Evolutionary conservation across 2,888 invertebrate species (phyloP), one percentile per base, ranked within the genome.

Genomic region (Anagyrus pseudococci): DNA sequence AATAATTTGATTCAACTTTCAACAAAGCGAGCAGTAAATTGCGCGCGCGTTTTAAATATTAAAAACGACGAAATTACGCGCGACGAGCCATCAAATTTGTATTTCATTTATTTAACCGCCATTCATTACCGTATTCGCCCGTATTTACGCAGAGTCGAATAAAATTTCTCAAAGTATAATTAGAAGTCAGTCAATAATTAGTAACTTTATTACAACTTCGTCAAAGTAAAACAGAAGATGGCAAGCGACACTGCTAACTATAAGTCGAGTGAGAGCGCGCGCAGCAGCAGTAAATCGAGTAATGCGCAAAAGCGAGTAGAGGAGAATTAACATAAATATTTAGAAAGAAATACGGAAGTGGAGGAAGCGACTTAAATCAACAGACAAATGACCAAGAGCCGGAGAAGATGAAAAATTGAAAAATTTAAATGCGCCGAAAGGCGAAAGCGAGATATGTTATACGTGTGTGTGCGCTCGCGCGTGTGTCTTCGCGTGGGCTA

Each of bases 381-480:
- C n/a, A n/a, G n/a, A n/a, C n/a, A n/a, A n/a, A n/a, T n/a, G n/a
- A n/a, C n/a, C n/a, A 33, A 22, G 41, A 10, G 22, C n/a, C 19
- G 41, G 40, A 25, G 59, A 52, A 60, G 55, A 60, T 64, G 48
- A 60, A 43, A 64, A 64, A 53, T 47, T 64, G 52, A 60, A 60
- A 64, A 53, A 53, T 64, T 56, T 56, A 56, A 56, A 53, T 22
- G 56, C 56, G 22, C 40, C 41, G 50, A 19, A n/a, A 25, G 15
- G 59, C 37, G 52, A 56, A 64, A 60, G 52, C 57, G 60, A 64
- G 60, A 64, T 48, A 53, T 55, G 43, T 53, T 60, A 57, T 57
- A 57, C 43, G 57, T 48, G 53, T 53, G 29, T 40, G 8, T 44
- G 49, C 33, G 55, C 50, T 29, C 49, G 54, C 49, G 54, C 37